Base-by-base conservation (phyloP, 2,113 vertebrate species). In the Azemiops feae region DNA sequence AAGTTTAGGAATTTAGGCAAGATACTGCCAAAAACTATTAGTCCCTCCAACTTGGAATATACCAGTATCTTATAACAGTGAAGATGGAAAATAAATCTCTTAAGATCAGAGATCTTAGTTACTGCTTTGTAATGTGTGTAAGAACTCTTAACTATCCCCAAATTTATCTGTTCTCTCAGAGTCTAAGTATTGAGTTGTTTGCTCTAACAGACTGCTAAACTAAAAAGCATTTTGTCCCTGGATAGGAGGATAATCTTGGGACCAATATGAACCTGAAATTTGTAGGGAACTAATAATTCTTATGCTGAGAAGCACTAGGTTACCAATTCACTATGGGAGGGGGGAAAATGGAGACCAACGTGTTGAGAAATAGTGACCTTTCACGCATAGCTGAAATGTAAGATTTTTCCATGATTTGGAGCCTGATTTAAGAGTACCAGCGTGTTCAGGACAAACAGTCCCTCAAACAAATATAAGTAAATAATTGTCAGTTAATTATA, bases 331-430 rank as follows among this genome's bases (percentile, higher is more conserved):
- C 14, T 54, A 7, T 27, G 30, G 30, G 3, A n/a, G 60, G 1
- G 52, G 43, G 52, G 74, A 88, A 90, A 89, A 34, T 53, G 81
- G 27, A 10, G 45, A 91, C 1, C 86, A 16, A 11, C 4, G 20
- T 6, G 39, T 43, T 1, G 47, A 30, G 5, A 64, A 27, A 12
- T 11, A 16, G 20, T 5, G 0, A 39, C n/a, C 57, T 87, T 22
- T 89, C 92, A 1, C 0, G 0, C 18, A 2, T 1, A 74, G 47
- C 54, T 74, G 34, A 39, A 58, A 89, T 16, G 0, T 0, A 14
- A 60, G 20, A 1, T 34, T 58, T 53, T 52, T 89, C 47, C 1
- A 57, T 92, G 95, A 25, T 53, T 54, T 57, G 30, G 88, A 43
- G 8, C 25, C n/a, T 74, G 54, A 50, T n/a, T 39, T 53, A 74